Percentiles rank a stretch among this genome's conserved stretches.
phyloP scores from a whole-genome alignment of 2,797 vertebrate genomes.

The Urophycis tenuis region DNA sequence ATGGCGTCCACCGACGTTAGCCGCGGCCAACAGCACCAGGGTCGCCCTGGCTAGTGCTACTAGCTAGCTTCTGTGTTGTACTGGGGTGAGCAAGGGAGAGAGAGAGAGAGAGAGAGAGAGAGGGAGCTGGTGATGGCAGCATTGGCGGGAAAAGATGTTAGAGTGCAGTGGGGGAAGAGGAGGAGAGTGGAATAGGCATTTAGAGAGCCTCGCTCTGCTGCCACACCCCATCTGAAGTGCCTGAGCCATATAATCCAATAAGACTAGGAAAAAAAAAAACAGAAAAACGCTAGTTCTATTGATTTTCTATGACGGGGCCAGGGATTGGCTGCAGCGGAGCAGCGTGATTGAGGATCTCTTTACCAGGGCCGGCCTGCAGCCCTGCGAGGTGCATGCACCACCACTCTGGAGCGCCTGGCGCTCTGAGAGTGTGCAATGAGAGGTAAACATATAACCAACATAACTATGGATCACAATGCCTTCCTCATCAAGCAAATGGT shows the following conservation, averaged over 20 bases:
- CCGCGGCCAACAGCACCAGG: constrained; percentile 25
- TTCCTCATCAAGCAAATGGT: neutral
- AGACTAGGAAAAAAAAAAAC: constrained; percentile 32
- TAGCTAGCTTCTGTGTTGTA: constrained; percentile 1
- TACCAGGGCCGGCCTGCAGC: constrained; percentile 33
- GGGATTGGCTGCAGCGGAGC: constrained; percentile 41
- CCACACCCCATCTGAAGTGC: constrained; percentile 63
- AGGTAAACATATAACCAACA: neutral
- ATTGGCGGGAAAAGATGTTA: neutral
- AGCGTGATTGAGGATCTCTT: constrained; percentile 51
- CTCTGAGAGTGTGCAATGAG: neutral
- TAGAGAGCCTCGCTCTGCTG: constrained; percentile 51
- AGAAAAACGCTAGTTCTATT: constrained; percentile 59
- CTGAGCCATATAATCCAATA: constrained; percentile 64
- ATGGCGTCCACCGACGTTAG: constrained; percentile 29
- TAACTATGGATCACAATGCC: neutral
- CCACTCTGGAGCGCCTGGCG: neutral
- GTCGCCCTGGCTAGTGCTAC: constrained; percentile 25
- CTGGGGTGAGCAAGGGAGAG: constrained; percentile 11
- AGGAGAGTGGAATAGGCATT: constrained; percentile 54
- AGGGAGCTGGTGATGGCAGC: neutral
- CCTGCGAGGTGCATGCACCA: neutral
- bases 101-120: neutral
- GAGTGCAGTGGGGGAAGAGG: constrained; percentile 31
- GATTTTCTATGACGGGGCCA: constrained; percentile 61